phyloP scores from a whole-genome alignment of 37 sponge, comb jelly and placozoan genomes.

The Agelas oroides region DNA sequence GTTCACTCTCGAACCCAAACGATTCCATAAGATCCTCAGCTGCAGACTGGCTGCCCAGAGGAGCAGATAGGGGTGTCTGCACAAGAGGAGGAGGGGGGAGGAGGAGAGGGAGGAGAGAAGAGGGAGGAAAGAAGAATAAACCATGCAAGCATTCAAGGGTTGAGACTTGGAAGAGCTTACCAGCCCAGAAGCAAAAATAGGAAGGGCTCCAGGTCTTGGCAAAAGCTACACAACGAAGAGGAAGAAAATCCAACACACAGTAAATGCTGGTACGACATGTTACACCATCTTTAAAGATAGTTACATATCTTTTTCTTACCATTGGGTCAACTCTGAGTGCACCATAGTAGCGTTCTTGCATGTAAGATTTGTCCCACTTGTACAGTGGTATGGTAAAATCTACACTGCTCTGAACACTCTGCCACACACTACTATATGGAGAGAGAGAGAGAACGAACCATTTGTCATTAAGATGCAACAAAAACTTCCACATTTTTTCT shows the following conservation, averaged over 20 bases:
- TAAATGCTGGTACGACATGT: background rate
- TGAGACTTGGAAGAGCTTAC: background rate
- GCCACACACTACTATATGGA: constrained; percentile 60
- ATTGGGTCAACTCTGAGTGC: constrained; percentile 64
- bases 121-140: too few relatives aligned
- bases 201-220: background rate
- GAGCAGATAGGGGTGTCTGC: constrained; percentile 10
- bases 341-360: constrained; percentile 45
- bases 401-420: constrained; percentile 29
- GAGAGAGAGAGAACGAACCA: too few relatives aligned
- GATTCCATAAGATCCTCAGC: constrained; percentile 48
- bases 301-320: constrained; percentile 11
- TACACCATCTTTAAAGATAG: background rate
- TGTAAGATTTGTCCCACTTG: constrained; percentile 53
- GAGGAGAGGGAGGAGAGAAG: too few relatives aligned
- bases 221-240: constrained; percentile 1
- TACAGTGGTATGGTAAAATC: constrained; percentile 59
- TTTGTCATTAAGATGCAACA: background rate
- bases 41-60: constrained; percentile 37
- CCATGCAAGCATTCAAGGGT: too few relatives aligned
- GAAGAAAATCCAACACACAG: background rate
- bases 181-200: constrained; percentile 13
- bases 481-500: background rate
- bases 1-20: constrained; percentile 44
- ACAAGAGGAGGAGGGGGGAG: background rate